Percentiles rank a stretch among this genome's conserved stretches.
Conservation (phyloP, 1,140 invertebrate species). For the Araneus ventricosus region DNA sequence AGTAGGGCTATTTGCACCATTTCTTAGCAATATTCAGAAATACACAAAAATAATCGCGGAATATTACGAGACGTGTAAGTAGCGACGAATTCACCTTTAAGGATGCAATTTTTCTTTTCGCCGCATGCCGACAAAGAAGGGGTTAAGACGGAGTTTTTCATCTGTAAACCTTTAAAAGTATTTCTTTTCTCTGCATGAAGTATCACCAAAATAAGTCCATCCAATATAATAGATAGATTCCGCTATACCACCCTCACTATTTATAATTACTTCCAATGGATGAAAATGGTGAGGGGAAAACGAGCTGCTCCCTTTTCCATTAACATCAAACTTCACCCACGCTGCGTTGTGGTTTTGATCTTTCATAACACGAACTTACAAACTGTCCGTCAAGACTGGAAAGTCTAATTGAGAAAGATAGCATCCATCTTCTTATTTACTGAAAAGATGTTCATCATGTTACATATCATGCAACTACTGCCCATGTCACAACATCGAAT, state of each 20-base stretch:
- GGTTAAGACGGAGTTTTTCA: neutral
- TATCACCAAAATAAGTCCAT: neutral
- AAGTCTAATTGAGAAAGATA: neutral
- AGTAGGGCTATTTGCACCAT: too few species aligned
- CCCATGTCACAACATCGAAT: neutral
- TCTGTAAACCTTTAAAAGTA: neutral
- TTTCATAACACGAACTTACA: neutral
- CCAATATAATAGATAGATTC: neutral
- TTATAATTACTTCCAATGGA: neutral
- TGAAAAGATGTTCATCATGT: too few species aligned
- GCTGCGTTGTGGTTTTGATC: neutral
- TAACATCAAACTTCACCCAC: slow-evolving; percentile 21
- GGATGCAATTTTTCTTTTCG: too few species aligned
- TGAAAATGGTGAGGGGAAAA: neutral
- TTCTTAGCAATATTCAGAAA: too few species aligned
- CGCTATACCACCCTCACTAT: neutral
- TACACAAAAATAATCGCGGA: too few species aligned
- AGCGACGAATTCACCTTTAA: too few species aligned
- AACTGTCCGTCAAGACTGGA: neutral
- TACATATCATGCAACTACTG: too few species aligned
- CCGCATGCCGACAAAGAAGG: too few species aligned
- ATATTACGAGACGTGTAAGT: too few species aligned
- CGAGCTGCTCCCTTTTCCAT: slow-evolving; percentile 18
- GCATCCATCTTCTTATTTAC: too few species aligned
- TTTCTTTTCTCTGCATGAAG: neutral